These are phyloP conservation scores for Sebastes diaconus DNA, from an alignment of 2,797 vertebrate species.

Conservation along the genomic window DNA sequence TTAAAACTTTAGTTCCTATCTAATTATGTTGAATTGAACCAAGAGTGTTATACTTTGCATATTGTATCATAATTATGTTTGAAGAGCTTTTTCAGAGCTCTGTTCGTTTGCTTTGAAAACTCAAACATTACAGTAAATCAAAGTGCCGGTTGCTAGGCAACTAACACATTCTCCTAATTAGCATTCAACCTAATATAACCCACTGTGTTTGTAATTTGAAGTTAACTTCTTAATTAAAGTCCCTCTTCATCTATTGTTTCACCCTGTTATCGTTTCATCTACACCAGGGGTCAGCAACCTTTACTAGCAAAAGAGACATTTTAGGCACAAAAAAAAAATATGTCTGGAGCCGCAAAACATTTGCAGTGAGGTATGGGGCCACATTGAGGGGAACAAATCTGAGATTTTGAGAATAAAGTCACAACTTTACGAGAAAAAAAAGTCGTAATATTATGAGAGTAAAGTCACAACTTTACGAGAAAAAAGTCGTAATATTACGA, in stretches of 20 bases:
- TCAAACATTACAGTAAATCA: background rate
- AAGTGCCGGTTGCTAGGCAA: background rate
- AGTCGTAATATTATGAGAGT: too few relatives aligned
- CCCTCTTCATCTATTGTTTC: background rate
- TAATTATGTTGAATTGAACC: background rate
- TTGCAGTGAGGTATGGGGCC: too few relatives aligned
- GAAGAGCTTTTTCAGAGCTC: background rate
- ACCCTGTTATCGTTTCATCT: background rate
- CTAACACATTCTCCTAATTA: background rate
- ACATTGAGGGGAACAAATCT: too few relatives aligned
- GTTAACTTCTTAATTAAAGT: background rate
- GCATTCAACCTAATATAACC: background rate
- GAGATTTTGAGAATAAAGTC: too few relatives aligned
- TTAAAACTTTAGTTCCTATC: background rate
- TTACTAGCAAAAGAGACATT: too few relatives aligned
- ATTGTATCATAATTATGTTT: background rate
- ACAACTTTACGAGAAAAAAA: too few relatives aligned
- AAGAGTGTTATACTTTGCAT: background rate
- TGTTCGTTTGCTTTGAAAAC: background rate
- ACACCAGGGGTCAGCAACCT: too few relatives aligned
- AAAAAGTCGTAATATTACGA: fast-evolving
- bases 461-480: too few relatives aligned
- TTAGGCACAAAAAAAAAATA: too few relatives aligned
- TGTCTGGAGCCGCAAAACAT: too few relatives aligned
- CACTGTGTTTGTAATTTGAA: background rate